A percentile compares a stretch with the other conserved stretches of the same genome.
phyloP scores from a whole-genome alignment of 2,113 vertebrate species.

The Argyrosomus japonicus region DNA sequence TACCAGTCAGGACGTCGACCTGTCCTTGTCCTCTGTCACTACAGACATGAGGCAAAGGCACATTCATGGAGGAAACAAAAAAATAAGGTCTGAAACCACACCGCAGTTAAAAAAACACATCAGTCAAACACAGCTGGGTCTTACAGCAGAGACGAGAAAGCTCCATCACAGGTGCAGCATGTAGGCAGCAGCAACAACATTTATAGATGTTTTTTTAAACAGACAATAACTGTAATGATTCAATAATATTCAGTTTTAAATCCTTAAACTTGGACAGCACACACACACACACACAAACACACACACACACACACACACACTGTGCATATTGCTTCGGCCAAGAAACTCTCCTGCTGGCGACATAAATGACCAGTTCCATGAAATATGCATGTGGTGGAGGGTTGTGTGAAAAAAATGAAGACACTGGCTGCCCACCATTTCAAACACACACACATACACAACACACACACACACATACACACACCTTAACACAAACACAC shows the following conservation, averaged over 20 bases:
- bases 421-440: slow-evolving; percentile 59
- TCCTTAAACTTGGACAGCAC: slow-evolving; percentile 4
- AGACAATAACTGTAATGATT: slow-evolving; percentile 12
- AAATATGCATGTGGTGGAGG: slow-evolving; percentile 67
- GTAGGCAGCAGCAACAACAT: slow-evolving; percentile 47
- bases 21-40: slow-evolving; percentile 18
- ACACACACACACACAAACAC: slow-evolving; percentile 12
- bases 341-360: slow-evolving; percentile 41
- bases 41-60: not conserved
- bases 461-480: slow-evolving; percentile 5
- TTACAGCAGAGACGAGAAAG: slow-evolving; percentile 30
- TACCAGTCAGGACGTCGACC: slow-evolving; percentile 23
- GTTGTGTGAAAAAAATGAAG: slow-evolving; percentile 55
- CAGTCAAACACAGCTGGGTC: slow-evolving; percentile 57
- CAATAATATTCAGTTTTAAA: slow-evolving; percentile 17
- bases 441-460: slow-evolving; percentile 12
- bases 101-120: slow-evolving; percentile 59
- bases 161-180: slow-evolving; percentile 57
- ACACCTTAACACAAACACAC: slow-evolving; percentile 36
- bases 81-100: slow-evolving; percentile 36
- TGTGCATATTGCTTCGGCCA: not conserved
- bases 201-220: not conserved
- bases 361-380: slow-evolving; percentile 65
- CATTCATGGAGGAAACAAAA: not conserved
- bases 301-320: slow-evolving; percentile 12